Evolutionary conservation across 2,113 vertebrate species (phyloP), one percentile per base, ranked within the genome.

Genomic region (Cephalopholis sonnerati): DNA sequence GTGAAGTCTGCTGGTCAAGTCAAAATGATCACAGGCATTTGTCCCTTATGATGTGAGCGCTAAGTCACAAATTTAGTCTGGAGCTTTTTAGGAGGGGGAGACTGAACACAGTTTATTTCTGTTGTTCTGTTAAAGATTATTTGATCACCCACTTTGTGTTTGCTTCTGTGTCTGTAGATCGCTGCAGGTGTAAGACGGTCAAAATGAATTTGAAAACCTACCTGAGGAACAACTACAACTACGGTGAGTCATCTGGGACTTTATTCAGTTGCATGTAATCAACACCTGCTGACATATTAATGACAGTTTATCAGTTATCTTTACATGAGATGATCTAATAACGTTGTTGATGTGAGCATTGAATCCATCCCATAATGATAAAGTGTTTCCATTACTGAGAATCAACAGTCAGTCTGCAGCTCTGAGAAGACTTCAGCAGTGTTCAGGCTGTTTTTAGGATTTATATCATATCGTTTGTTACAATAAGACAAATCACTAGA

Each of bases 201-300:
- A 96, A 93, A 93, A 96, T 97, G 36, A 91, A 79, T 67, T 93
- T 96, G 91, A 99, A 97, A 94, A 97, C 94, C 22, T 99, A 99
- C 54, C 69, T 95, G 70, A 97, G 93, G 89, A 99, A 99, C 93
- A 99, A 99, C 93, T 99, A 98, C 46, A 99, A 99, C 93, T 99
- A 99, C 0, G 98, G 98, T 99, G 91, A 96, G 97, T 84, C 11
- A 44, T 36, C 3, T 62, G 6, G 2, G 20, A 51, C 10, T 41
- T 41, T 41, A 41, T 41, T 41, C 39, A 11, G 39, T 10, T 41
- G 5, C n/a, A 16, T 18, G 39, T 3, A 1, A 16, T 3, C 0
- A 48, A 44, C 11, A 44, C 41, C 51, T 55, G 18, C 67, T 20
- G 44, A 51, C 18, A 73, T 41, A 36, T 36, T 36, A 7, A 36